Evolutionary conservation across 2,797 vertebrate species (phyloP).

Genomic region (Nannoperca australis): DNA sequence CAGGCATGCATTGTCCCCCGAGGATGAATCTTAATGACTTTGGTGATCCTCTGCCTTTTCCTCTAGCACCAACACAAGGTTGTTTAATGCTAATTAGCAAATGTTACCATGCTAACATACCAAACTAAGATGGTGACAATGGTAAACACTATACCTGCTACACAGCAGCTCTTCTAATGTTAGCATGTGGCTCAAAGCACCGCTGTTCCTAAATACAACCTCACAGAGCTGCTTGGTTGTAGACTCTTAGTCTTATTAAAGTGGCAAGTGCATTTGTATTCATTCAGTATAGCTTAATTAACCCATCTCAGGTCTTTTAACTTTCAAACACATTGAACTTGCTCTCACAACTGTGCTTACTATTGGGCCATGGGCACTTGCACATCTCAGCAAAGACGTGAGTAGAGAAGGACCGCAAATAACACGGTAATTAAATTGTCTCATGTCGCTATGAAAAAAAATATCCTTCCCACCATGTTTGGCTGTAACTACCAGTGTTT

Average conservation of each 20-base stretch:
- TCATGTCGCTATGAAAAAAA: slow-evolving; percentile 45
- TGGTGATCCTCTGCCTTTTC: not conserved
- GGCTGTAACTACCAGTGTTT: slow-evolving; percentile 50
- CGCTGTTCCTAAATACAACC: not conserved
- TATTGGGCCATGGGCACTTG: not conserved
- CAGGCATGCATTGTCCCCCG: not conserved
- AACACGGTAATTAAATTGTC: slow-evolving; percentile 28
- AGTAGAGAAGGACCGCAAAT: slow-evolving; percentile 22
- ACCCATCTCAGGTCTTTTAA: slow-evolving; percentile 9
- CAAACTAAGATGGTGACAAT: not conserved
- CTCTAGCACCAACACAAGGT: not conserved
- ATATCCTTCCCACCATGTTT: slow-evolving; percentile 32
- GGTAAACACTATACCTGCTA: not conserved
- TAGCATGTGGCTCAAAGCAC: not conserved
- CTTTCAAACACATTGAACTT: not conserved
- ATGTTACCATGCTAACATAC: not conserved
- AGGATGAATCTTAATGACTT: not conserved
- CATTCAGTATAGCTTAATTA: not conserved
- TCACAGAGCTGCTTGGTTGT: not conserved
- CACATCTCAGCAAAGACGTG: not conserved
- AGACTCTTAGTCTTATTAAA: not conserved
- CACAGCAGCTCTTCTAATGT: not conserved
- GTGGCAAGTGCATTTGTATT: not conserved
- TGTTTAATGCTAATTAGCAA: not conserved
- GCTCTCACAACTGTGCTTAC: not conserved